These are phyloP conservation scores for Coreoperca whiteheadi DNA, from an alignment of 2,113 vertebrate species.

Conservation along the genomic window DNA sequence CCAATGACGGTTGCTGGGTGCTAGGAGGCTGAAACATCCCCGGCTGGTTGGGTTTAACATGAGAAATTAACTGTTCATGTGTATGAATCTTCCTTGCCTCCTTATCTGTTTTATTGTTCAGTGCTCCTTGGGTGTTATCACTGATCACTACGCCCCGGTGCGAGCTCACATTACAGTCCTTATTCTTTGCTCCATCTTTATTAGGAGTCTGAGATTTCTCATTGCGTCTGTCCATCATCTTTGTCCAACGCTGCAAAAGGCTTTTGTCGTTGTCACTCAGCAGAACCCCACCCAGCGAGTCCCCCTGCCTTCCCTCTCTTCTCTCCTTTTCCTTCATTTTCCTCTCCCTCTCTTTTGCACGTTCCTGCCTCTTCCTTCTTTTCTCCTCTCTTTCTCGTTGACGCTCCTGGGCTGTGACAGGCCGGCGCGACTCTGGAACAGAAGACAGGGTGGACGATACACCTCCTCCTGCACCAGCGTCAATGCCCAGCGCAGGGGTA, in stretches of 20 bases:
- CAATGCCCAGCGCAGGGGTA: conserved; percentile 63
- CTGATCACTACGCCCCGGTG: conserved; percentile 21
- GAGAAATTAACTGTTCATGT: conserved; percentile 70
- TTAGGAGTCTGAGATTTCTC: conserved; percentile 71
- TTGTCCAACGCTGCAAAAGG: conserved; percentile 91
- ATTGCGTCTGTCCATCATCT: conserved; percentile 86
- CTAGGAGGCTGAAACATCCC: conserved; percentile 71
- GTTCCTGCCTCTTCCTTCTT: conserved; percentile 88
- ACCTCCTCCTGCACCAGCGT: conserved; percentile 57
- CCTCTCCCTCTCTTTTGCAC: conserved; percentile 88
- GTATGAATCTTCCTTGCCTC: conserved; percentile 63
- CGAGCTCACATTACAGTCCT: conserved; percentile 57
- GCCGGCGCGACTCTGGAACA: conserved; percentile 83
- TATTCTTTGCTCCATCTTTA: conserved; percentile 53
- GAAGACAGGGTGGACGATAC: conserved; percentile 61
- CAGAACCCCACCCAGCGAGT: conserved; percentile 86
- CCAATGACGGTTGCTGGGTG: conserved; percentile 64
- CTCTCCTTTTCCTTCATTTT: conserved; percentile 87
- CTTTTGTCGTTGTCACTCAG: conserved; percentile 93
- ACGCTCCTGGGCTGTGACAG: conserved; percentile 93
- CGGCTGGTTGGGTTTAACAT: conserved; percentile 65
- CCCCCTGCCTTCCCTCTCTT: conserved; percentile 82
- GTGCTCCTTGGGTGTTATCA: conserved; percentile 54
- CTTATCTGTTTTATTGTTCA: conserved; percentile 62
- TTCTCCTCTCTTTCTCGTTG: conserved; percentile 94